Base-by-base conservation (phyloP, 1,140 invertebrate genomes). In the Oncopodura yosiiana region DNA sequence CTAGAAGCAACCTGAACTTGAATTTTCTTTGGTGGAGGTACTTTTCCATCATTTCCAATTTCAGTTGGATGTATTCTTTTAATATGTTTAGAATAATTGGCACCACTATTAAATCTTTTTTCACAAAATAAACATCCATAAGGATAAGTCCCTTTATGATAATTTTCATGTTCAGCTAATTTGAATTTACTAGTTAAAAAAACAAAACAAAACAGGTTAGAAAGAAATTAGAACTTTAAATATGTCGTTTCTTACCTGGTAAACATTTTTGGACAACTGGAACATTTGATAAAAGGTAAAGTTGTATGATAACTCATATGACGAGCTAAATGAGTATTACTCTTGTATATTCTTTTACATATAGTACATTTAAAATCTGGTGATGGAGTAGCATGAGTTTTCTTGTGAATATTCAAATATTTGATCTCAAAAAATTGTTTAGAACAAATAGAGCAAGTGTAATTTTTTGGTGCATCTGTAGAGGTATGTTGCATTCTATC, bases 41-140 rank as follows among this genome's bases (percentile, higher is more conserved):
- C 29, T 38, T 50, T 57, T 18, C 51, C 53, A 1, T 51, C 51
- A 24, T 34, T 19, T 29, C 18, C 39, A 12, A 61, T 29, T 27
- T 54, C 29, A 1, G 21, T 24, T 0, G 38, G 73, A 64, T 78
- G 77, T 16, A 72, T 68, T 49, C 74, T 69, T 29, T 74, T 66
- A 0, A 71, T 75, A 60, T 78, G 77, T 65, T 78, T 78, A 6
- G 76, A 63, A 70, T 75, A 76, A 65, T 78, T 78, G 1, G 74
- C 72, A 64, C 74, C 75, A 55, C 76, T 73, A 5, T 74, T 76
- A 62, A 78, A 78, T 43, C 70, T 71, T 2, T 72, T 70, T 32
- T 74, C 68, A 60, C 77, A 78, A 62, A 74, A 75, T 56, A 73
- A 73, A 64, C 77, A 78, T 49, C 70, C 73, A 52, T 72, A 76